Evolutionary conservation across 2,888 invertebrate genomes (phyloP), one percentile per base, ranked within the genome.

Genomic region (Pristionchus maxplancki): DNA sequence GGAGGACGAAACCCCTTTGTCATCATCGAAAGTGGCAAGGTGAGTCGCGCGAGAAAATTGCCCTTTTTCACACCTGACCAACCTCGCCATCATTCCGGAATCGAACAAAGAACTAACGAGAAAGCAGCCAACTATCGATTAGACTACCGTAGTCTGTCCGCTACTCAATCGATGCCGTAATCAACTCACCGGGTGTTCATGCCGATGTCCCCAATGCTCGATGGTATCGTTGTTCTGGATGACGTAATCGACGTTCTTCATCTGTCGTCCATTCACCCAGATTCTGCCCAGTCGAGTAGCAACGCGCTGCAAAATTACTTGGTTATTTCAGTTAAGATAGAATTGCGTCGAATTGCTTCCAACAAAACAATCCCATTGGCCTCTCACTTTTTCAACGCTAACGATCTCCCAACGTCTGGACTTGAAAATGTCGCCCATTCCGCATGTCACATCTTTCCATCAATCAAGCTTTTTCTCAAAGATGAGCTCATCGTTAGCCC

Each of bases 251-350:
- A 90, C 88, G 88, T 94, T 91, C 28, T 85, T 97, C 96, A 98
- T 97, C 95, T 97, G 96, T 95, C 97, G 97, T 95, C 97, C 98
- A 96, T 98, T 98, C 94, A 98, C 97, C 24, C 97, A 97, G 93
- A 98, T 96, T 31, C 97, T 97, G 78, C 98, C 98, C 58, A 97
- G 97, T 93, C 97, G 96, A 95, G 97, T 97, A 95, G 97, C 97
- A 90, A 97, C 96, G 95, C 97, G 97, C 96, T 96, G 94, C 40
- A 93, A 92, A 62, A 64, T n/a, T 6, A n/a, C 9, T n/a, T 44
- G 44, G 24, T 44, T 40, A 44, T 44, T 44, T 78, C n/a, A n/a
- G n/a, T n/a, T n/a, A n/a, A n/a, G n/a, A n/a, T n/a, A n/a, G n/a
- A n/a, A n/a, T n/a, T 37, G 34, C 9, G 20, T 28, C n/a, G 34